Conservation (phyloP, 1,140 invertebrate genomes). For the Potamilus streckersoni region DNA sequence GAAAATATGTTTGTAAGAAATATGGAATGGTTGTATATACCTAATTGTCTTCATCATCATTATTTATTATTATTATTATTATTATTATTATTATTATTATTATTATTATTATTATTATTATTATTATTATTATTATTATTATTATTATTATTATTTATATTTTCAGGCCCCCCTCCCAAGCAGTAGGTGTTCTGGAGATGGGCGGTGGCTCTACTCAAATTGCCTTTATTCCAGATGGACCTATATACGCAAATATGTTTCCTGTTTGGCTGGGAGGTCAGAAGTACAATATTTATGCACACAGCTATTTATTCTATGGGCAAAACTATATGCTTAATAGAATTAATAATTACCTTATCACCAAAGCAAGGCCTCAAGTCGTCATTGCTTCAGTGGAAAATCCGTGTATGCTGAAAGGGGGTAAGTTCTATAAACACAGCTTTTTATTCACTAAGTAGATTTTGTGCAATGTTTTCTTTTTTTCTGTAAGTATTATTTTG, state of each 20-base stretch:
- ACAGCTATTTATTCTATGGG: constrained; percentile 71
- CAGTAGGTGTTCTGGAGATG: constrained; percentile 70
- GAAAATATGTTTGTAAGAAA: background rate
- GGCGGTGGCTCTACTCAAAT: constrained; percentile 74
- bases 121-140: background rate
- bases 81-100: too few relatives aligned
- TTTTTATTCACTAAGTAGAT: too few relatives aligned
- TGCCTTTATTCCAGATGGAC: constrained; percentile 64
- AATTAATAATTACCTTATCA: constrained; percentile 41
- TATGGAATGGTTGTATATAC: background rate
- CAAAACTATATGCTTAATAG: constrained; percentile 48
- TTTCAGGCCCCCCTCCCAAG: constrained; percentile 36
- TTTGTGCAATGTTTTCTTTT: too few relatives aligned
- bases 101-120: too few relatives aligned
- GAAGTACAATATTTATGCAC: constrained; percentile 66
- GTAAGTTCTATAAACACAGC: background rate
- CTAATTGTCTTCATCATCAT: background rate
- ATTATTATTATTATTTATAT: background rate
- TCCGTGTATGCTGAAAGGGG: constrained; percentile 60
- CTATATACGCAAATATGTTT: constrained; percentile 61
- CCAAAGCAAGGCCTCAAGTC: background rate
- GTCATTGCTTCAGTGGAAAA: constrained; percentile 27
- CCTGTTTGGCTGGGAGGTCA: constrained; percentile 60
- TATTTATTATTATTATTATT: too few relatives aligned
- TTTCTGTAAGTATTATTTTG: too few relatives aligned